Percentiles rank a stretch among this genome's conserved stretches.
These are phyloP conservation scores for Illadopsis cleaveri DNA, from an alignment of 2,113 vertebrate species.

Conservation along the genomic window DNA sequence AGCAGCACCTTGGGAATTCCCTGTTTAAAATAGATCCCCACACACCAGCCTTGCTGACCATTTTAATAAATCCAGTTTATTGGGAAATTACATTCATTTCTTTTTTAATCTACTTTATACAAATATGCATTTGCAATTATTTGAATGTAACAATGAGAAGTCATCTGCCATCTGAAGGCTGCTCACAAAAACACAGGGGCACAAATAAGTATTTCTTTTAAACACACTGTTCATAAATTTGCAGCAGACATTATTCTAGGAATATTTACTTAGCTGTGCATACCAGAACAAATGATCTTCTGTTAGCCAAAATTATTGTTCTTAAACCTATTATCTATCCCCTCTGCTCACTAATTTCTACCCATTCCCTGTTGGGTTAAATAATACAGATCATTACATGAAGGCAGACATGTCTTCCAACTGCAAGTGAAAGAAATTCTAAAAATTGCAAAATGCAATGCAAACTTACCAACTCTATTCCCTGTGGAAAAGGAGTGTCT, in stretches of 20 bases:
- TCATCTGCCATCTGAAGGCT: background rate
- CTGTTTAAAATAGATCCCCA: background rate
- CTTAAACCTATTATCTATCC: background rate
- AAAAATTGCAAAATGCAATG: background rate
- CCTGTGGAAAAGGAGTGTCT: conserved; percentile 95
- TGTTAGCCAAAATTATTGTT: background rate
- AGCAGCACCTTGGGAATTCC: background rate
- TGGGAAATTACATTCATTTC: background rate
- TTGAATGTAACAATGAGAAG: background rate
- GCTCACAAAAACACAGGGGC: background rate
- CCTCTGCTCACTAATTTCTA: background rate
- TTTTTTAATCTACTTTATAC: background rate
- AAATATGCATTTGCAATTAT: background rate
- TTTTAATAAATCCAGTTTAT: background rate
- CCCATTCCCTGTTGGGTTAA: background rate
- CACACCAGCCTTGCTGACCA: background rate
- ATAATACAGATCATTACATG: background rate
- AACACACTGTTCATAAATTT: background rate
- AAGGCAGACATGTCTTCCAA: background rate
- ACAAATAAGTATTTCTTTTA: background rate
- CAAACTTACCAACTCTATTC: conserved; percentile 95
- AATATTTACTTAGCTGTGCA: background rate
- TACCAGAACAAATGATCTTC: background rate
- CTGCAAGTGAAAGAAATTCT: accelerated
- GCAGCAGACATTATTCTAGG: background rate